Percentiles rank a stretch among this genome's conserved stretches.
Conservation (phyloP, 1,140 invertebrate species). For the Magallana ariakensis region DNA sequence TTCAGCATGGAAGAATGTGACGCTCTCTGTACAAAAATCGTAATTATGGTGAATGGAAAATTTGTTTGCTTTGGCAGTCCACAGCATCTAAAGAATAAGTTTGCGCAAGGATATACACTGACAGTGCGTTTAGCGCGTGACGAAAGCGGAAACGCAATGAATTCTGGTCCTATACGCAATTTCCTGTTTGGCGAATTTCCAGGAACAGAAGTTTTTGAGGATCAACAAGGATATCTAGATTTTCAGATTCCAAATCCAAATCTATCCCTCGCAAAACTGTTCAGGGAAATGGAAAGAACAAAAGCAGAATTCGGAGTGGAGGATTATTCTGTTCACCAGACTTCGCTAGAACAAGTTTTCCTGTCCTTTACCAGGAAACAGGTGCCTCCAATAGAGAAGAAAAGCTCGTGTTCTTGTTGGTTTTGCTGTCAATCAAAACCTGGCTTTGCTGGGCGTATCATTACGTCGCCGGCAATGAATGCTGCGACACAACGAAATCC, state of each 20-base stretch:
- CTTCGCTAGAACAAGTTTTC: constrained; percentile 87
- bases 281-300: constrained; percentile 82
- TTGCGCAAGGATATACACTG: constrained; percentile 77
- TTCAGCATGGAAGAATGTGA: constrained; percentile 82
- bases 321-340: constrained; percentile 88
- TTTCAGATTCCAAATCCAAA: constrained; percentile 75
- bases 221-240: constrained; percentile 85
- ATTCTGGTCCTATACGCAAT: constrained; percentile 45
- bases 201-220: constrained; percentile 82
- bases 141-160: constrained; percentile 29
- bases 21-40: constrained; percentile 80
- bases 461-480: background rate
- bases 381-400: constrained; percentile 59
- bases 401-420: background rate
- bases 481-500: no score
- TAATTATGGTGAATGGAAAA: constrained; percentile 81
- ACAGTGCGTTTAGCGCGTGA: constrained; percentile 65
- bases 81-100: constrained; percentile 80
- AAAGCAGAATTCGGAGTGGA: constrained; percentile 83
- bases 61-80: constrained; percentile 78
- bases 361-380: constrained; percentile 80
- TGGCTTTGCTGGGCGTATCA: background rate
- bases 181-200: constrained; percentile 61
- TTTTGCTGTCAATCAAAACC: constrained; percentile 4
- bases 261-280: constrained; percentile 84